Base-by-base conservation (phyloP, 2,888 invertebrate species). In the Escarpia spicata region DNA sequence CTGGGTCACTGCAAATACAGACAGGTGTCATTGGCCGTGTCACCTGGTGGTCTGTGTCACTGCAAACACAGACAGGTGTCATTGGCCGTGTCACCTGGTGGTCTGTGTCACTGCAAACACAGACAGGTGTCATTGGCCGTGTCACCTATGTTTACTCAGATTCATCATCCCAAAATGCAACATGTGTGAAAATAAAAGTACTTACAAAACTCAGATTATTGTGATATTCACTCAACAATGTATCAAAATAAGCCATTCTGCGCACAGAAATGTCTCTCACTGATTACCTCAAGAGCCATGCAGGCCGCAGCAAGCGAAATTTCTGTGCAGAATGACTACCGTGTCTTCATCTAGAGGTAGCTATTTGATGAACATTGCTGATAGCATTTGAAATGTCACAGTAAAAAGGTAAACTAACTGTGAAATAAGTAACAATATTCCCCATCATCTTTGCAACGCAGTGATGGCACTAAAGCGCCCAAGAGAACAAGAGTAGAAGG, bases 41-140 rank as follows among this genome's bases (percentile, higher is more conserved):
- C 10, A 92, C 92, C 4, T 37, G 37, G 91, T 89, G 44, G 52
- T 92, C 91, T 1, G 75, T 90, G 92, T 91, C 43, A 12, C 44
- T 43, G n/a, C 19, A 43, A 91, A 91, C 37, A 90, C 19, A 26
- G 91, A 91, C 91, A 91, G 91, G 91, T 43, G n/a, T 19, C 91
- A 91, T 37, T 44, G 44, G 37, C 75, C 19, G 75, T n/a, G n/a
- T 90, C 10, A 92, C 92, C 4, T 37, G 37, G 91, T 89, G 44
- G 52, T 92, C 91, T 1, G 75, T 90, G 92, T 91, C 43, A 12
- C 44, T 43, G n/a, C 19, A 43, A 91, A 91, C 37, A 90, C 19
- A 26, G 91, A 91, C 91, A 91, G 91, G 91, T 43, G n/a, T 26
- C 91, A 91, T 37, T 44, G 44, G 37, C 75, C 19, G 26, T 26